phyloP scores from a whole-genome alignment of 1,140 invertebrate genomes.

The Drosophila arizonae region DNA sequence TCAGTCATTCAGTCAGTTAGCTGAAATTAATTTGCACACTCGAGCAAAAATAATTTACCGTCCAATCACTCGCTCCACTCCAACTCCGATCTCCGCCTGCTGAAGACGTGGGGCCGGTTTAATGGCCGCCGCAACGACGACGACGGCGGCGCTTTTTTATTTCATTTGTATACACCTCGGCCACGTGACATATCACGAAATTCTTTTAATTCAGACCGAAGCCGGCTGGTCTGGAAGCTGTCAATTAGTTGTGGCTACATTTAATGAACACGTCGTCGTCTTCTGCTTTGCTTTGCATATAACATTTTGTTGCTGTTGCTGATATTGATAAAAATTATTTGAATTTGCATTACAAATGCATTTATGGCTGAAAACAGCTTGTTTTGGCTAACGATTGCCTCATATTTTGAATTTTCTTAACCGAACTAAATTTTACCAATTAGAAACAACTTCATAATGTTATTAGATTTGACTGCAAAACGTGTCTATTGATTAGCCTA shows the following conservation, averaged over 20 bases:
- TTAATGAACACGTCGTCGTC: conserved; percentile 23
- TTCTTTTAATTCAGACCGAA: conserved; percentile 45
- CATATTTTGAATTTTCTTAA: too few species aligned
- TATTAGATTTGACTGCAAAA: too few species aligned
- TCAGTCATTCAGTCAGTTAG: conserved; percentile 49
- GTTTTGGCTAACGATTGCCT: too few species aligned
- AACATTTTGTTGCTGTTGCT: too few species aligned
- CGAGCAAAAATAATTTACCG: conserved; percentile 72
- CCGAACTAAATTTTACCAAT: too few species aligned
- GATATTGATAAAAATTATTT: too few species aligned
- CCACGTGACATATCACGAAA: conserved; percentile 77
- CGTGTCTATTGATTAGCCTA: too few species aligned
- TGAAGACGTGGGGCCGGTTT: conserved; percentile 60
- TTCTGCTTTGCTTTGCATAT: too few species aligned
- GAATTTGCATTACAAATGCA: too few species aligned
- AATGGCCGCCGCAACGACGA: conserved; percentile 26
- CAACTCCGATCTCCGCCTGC: background rate
- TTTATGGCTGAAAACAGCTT: too few species aligned
- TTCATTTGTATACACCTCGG: conserved; percentile 48
- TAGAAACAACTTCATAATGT: too few species aligned
- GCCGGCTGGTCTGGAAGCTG: conserved; percentile 52
- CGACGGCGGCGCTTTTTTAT: background rate
- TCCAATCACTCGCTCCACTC: conserved; percentile 18
- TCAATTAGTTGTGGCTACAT: conserved; percentile 71
- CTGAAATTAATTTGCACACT: conserved; percentile 74